Percentiles rank a stretch among this genome's conserved stretches.
Evolutionary conservation across 2,888 invertebrate species (phyloP).

Genomic region (Eumacrocentrus americanus): DNA sequence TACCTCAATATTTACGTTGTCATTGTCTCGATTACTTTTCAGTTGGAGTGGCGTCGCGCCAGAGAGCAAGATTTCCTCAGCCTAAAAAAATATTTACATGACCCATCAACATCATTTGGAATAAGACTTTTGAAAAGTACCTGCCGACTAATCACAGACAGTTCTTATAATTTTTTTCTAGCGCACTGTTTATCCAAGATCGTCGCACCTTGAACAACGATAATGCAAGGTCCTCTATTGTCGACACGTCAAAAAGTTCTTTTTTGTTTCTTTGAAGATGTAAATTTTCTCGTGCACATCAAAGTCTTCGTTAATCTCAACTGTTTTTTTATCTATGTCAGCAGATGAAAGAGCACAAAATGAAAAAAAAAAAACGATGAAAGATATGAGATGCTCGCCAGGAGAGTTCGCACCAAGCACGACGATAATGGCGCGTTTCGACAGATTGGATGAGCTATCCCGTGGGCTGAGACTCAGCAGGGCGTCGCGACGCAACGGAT

Average conservation of each 20-base stretch:
- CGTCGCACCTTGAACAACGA: conserved; percentile 10
- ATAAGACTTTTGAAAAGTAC: no score
- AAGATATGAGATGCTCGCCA: conserved; percentile 29
- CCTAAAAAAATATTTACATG: conserved; percentile 50
- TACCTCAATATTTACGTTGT: conserved; percentile 32
- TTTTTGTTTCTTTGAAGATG: conserved; percentile 18
- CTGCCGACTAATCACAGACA: conserved; percentile 15
- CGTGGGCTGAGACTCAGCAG: conserved; percentile 39
- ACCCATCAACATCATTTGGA: conserved; percentile 16
- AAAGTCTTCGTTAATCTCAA: no score
- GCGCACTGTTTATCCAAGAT: conserved; percentile 29
- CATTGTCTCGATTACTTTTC: conserved; percentile 39
- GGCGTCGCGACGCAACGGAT: conserved; percentile 41
- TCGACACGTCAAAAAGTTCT: conserved; percentile 14
- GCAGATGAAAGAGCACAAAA: neutral
- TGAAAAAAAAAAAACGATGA: conserved; percentile 7
- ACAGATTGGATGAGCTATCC: conserved; percentile 40
- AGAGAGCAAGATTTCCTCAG: conserved; percentile 1
- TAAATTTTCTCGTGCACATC: no score
- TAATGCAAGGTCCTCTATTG: conserved; percentile 14
- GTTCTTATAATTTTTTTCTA: conserved; percentile 29
- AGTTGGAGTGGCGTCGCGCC: neutral
- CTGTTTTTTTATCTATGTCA: neutral
- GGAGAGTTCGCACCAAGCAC: conserved; percentile 33
- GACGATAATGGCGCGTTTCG: conserved; percentile 41